Evolutionary conservation across 2,113 vertebrate species (phyloP).

Genomic region (Ivindomyrus marchei): DNA sequence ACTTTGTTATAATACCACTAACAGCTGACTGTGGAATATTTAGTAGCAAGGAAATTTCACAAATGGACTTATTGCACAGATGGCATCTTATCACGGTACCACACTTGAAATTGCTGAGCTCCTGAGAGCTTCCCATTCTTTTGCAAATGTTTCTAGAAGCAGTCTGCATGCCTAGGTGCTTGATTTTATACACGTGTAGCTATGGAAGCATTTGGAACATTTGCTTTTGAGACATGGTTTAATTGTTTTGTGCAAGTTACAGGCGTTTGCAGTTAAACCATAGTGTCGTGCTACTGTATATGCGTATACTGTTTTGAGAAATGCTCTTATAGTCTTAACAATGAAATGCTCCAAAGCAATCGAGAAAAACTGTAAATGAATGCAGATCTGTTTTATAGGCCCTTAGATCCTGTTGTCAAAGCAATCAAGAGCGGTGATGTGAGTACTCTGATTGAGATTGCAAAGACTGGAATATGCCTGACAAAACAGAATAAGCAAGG

Average conservation of each 20-base stretch:
- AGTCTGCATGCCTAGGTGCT: not conserved
- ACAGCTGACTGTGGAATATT: too few relatives aligned
- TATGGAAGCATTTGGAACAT: too few relatives aligned
- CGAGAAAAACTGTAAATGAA: not conserved
- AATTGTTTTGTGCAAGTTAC: not conserved
- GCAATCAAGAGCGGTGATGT: constrained; percentile 53
- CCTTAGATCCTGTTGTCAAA: constrained; percentile 57
- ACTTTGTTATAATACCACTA: too few relatives aligned
- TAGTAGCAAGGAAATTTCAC: too few relatives aligned
- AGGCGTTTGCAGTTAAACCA: not conserved
- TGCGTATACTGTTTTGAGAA: not conserved
- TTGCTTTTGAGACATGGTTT: too few relatives aligned
- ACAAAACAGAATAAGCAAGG: constrained; percentile 62
- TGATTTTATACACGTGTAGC: not conserved
- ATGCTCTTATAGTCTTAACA: not conserved
- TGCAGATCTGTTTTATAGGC: constrained; percentile 48
- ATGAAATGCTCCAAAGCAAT: not conserved
- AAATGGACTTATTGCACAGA: too few relatives aligned
- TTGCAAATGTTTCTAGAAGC: not conserved
- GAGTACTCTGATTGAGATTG: constrained; percentile 25
- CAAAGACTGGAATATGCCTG: constrained; percentile 54
- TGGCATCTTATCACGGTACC: too few relatives aligned
- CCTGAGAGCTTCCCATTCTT: too few relatives aligned
- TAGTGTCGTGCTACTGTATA: not conserved
- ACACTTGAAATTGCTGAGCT: too few relatives aligned